Conservation (phyloP, 2,888 invertebrate species). For the Netelia virgata region DNA sequence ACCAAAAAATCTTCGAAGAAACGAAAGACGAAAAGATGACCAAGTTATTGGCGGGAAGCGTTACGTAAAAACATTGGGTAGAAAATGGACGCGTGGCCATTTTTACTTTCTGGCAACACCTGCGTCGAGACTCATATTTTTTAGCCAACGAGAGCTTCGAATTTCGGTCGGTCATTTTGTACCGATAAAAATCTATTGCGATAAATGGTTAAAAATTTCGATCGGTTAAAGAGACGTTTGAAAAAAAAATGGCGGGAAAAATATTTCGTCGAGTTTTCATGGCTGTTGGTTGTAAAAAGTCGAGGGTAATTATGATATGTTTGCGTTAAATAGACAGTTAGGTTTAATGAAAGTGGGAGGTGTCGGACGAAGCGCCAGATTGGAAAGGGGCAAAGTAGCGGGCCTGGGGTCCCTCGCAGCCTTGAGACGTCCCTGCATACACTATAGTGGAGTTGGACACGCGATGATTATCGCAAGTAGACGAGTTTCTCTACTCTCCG, state of each 20-base stretch:
- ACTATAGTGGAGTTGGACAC: conserved; percentile 48
- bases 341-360: not conserved
- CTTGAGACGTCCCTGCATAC: conserved; percentile 65
- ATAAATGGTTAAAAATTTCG: too few species aligned
- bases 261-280: not conserved
- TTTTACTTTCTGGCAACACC: not conserved
- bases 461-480: conserved; percentile 67
- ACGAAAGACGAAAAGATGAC: too few species aligned
- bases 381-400: conserved; percentile 26
- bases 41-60: too few species aligned
- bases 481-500: conserved; percentile 63
- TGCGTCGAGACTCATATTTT: not conserved
- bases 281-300: not conserved
- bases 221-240: too few species aligned
- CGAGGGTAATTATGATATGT: not conserved
- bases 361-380: conserved; percentile 14
- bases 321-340: not conserved
- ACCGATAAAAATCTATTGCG: too few species aligned
- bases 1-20: not conserved
- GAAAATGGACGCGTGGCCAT: too few species aligned
- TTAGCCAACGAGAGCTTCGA: not conserved
- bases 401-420: conserved; percentile 47
- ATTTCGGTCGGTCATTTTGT: too few species aligned
- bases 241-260: conserved; percentile 21
- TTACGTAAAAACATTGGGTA: too few species aligned